Base-by-base conservation (phyloP, 2,797 vertebrate species). In the Hemitrygon akajei region DNA sequence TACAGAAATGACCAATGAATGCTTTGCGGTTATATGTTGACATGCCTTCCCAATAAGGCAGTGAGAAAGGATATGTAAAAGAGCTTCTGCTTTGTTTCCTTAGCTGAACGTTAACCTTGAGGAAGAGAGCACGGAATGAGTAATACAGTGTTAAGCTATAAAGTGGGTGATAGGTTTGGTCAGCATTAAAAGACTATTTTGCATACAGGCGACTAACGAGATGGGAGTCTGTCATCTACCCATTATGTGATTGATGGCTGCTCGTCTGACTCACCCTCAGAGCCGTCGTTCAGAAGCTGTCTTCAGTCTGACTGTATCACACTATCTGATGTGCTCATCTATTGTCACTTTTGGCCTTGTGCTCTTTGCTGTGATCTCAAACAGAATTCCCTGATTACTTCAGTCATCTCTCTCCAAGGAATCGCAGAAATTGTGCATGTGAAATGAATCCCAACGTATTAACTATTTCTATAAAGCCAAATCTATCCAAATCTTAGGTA, bases 181-280 rank as follows among this genome's bases (percentile, higher is more conserved):
- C 86, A 89, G 86, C n/a, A 69, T 16, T 63, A 89, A 89, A 69
- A 69, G 34, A 89, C 34, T 66, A 89, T 89, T 89, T 89, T 89
- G 86, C n/a, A 89, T 69, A n/a, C n/a, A 69, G 86, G n/a, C 69
- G n/a, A 69, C 86, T 89, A 69, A 89, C 34, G 60, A 89, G n/a
- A 89, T 89, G 86, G 60, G 63, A 69, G 37, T 66, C 86, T 89
- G 86, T 69, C 86, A 89, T 89, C 34, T 37, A 89, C 18, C 86
- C 22, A 11, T 9, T 66, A 37, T 63, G 22, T 89, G 63, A 89
- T 69, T 69, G 86, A 89, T 69, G 20, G 86, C 86, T 89, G 60
- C 37, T 22, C 20, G 22, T 69, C 18, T 69, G 86, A 89, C 86
- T 89, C 86, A 89, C 86, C 86, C 66, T 89, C 86, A 89, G n/a